Evolutionary conservation across 2,113 vertebrate species (phyloP), one percentile per base, ranked within the genome.

Genomic region (Corythoichthys haematopterus): DNA sequence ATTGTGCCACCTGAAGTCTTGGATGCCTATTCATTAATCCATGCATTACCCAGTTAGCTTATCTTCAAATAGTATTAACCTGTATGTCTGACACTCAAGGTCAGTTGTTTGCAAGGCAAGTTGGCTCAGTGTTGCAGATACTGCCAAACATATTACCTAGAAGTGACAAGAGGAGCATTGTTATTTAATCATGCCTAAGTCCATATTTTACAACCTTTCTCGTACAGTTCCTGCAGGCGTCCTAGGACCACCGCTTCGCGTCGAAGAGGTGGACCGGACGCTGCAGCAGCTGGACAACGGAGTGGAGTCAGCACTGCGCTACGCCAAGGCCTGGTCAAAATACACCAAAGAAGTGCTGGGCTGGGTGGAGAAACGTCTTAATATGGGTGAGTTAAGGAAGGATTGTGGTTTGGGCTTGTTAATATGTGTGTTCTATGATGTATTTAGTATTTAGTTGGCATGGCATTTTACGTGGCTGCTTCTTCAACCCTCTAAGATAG

Each of bases 321-420:
- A 99, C 43, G 94, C 94, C 76, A 99, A 99, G 91, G 91, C 93
- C 6, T 99, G 95, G 96, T 98, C 95, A 80, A 98, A 98, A 86
- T 99, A 99, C 72, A 94, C 94, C 83, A 99, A 98, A 92, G 96
- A 97, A 77, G 89, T 99, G 82, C 91, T 99, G 64, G 87, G 91
- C n/a, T 99, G 96, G 95, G 94, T 98, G 88, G 97, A 98, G 71
- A 98, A 96, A 87, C 94, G 94, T 59, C 91, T 99, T 81, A 94
- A 74, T 69, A 80, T 94, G 86, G 97, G 97, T 99, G 87, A 95
- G 95, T 94, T 4, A 9, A 45, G 37, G 10, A 9, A 36, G 9
- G 13, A 45, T 16, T 46, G 11, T 12, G 45, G 55, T 13, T 53
- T 58, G 15, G 47, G 60, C 16, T 28, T 10, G 35, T 61, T 58